phyloP scores from a whole-genome alignment of 2,113 vertebrate genomes.

The Festucalex cinctus region DNA sequence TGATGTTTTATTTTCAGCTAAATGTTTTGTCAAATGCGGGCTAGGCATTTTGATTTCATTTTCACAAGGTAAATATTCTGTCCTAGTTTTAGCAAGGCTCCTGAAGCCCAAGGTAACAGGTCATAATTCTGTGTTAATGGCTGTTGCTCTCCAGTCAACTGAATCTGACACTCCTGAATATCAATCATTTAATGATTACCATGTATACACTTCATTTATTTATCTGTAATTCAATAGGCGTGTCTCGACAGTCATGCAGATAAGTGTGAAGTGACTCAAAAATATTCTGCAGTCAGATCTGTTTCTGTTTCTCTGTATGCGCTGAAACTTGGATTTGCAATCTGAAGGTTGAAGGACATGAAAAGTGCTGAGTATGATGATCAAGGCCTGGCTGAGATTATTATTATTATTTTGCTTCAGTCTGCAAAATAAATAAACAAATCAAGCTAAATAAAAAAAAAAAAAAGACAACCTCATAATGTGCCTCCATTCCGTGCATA shows the following conservation, averaged over 20 bases:
- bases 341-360: slow-evolving; percentile 21
- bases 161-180: not conserved
- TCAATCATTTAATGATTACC: slow-evolving; percentile 13
- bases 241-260: not conserved
- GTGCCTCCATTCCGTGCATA: slow-evolving; percentile 9
- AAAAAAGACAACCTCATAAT: slow-evolving; percentile 30
- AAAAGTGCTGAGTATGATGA: slow-evolving; percentile 24
- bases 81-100: too few relatives aligned
- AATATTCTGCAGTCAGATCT: slow-evolving; percentile 17
- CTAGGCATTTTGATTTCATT: too few relatives aligned
- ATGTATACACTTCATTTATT: slow-evolving; percentile 9
- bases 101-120: too few relatives aligned
- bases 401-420: slow-evolving; percentile 7
- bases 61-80: too few relatives aligned
- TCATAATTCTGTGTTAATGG: not conserved
- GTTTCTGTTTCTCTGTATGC: slow-evolving; percentile 7
- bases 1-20: too few relatives aligned
- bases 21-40: too few relatives aligned
- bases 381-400: slow-evolving; percentile 27
- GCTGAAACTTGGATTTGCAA: slow-evolving; percentile 31
- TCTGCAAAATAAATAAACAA: slow-evolving; percentile 28
- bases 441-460: slow-evolving; percentile 22
- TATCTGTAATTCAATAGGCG: not conserved
- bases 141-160: not conserved
- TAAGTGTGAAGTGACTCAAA: slow-evolving; percentile 7